These are phyloP conservation scores for Fulica atra DNA, from an alignment of 2,113 vertebrate species.

Conservation along the genomic window DNA sequence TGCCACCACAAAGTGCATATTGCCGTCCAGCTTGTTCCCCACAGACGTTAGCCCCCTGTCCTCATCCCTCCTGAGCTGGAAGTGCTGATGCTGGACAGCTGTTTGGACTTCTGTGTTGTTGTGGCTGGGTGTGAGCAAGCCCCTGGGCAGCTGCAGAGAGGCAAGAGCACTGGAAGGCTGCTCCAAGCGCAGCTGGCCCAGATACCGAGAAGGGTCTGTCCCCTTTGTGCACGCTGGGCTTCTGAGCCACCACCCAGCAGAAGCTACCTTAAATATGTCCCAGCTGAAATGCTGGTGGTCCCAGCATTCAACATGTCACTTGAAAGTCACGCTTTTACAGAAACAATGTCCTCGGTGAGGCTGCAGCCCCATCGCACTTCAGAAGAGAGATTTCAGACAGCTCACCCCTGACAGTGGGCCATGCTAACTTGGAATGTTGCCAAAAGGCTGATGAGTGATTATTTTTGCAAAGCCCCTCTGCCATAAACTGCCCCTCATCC, in stretches of 20 bases:
- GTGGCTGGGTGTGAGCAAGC: not conserved
- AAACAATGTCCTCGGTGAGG: fast-evolving
- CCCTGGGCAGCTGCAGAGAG: not conserved
- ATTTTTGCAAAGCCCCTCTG: not conserved
- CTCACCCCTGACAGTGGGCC: not conserved
- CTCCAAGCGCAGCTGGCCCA: not conserved
- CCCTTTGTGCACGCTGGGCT: not conserved
- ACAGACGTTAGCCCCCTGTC: not conserved
- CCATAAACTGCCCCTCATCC: not conserved
- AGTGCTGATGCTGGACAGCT: not conserved
- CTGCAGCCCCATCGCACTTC: not conserved
- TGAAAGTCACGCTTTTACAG: not conserved
- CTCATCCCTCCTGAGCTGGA: not conserved
- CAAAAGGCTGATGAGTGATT: not conserved
- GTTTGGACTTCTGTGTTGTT: not conserved
- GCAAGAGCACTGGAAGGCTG: not conserved
- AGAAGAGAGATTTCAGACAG: not conserved
- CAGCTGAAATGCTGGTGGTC: not conserved
- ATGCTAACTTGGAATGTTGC: not conserved
- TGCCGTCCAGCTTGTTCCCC: not conserved
- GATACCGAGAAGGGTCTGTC: not conserved
- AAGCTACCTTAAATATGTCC: not conserved
- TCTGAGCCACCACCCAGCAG: fast-evolving
- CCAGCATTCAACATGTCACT: not conserved
- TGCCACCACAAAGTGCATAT: not conserved